Evolutionary conservation across 2,888 invertebrate species (phyloP), one percentile per base, ranked within the genome.

Genomic region (Aricia artaxerxes): DNA sequence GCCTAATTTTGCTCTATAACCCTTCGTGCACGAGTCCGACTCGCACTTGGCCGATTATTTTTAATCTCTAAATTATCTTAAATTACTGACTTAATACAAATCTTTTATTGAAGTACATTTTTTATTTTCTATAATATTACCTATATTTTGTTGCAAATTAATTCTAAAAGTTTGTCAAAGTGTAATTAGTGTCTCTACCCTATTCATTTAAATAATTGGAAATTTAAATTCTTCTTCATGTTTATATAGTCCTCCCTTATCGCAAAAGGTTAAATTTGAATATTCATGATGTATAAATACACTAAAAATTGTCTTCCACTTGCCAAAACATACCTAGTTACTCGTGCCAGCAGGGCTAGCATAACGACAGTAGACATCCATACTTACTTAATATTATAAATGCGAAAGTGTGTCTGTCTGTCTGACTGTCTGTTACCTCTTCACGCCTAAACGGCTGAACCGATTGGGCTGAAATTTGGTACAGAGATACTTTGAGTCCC

Each of bases 171-270:
- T 69, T 5, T 6, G 38, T 64, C 69, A 69, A 38, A 69, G 35
- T 16, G 11, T 16, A 13, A 64, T 64, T 9, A 69, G 35, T 38
- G 16, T 13, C 13, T 69, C 35, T 38, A 69, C 69, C 69, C 38
- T 35, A 35, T 69, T 69, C 69, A 69, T 69, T 69, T 69, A 6
- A 69, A 69, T 69, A 69, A 69, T 69, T 69, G 69, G 69, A 69
- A 69, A 69, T 69, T 69, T 69, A 69, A 69, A 69, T 38, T 69
- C 16, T 13, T 11, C 11, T 9, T 5, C 31, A 31, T 69, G 69
- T 69, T 69, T 69, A 69, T 38, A 24, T 24, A 69, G 35, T 9
- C 16, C 31, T 69, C 69, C 6, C 35, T 69, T 69, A 69, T 69
- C 69, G 38, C 69, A 69, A 16, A 38, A 35, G 4, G 13, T 13